These are phyloP conservation scores for Carettochelys insculpta DNA, from an alignment of 2,113 vertebrate genomes.

Conservation along the genomic window DNA sequence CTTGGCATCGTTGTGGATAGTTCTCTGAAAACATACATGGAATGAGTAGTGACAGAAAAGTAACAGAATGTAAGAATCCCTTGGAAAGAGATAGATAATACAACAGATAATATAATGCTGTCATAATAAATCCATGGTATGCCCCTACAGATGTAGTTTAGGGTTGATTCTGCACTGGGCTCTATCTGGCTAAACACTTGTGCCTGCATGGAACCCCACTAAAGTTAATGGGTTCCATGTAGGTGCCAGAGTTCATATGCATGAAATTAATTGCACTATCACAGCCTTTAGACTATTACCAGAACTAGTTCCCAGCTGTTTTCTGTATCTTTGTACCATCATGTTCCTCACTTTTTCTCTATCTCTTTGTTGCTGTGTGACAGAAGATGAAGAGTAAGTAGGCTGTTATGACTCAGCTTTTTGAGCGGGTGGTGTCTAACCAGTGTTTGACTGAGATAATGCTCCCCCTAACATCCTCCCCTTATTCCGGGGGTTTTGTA, in stretches of 20 bases:
- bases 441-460: conserved; percentile 56
- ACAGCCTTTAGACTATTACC: not conserved
- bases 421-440: conserved; percentile 45
- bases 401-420: conserved; percentile 63
- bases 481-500: conserved; percentile 63
- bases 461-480: conserved; percentile 25
- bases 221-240: not conserved
- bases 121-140: not conserved
- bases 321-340: not conserved
- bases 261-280: not conserved
- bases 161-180: not conserved
- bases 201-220: not conserved
- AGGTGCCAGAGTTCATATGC: not conserved
- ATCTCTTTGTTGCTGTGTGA: not conserved
- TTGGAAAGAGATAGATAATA: not conserved
- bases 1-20: not conserved
- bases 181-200: not conserved
- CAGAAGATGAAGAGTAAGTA: fast-evolving
- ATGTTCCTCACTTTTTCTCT: not conserved
- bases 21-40: not conserved
- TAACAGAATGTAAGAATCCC: not conserved
- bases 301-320: not conserved
- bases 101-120: not conserved
- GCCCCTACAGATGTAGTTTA: not conserved
- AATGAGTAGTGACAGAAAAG: not conserved